Base-by-base conservation (phyloP, 2,888 invertebrate species). In the Hypomecis punctinalis region DNA sequence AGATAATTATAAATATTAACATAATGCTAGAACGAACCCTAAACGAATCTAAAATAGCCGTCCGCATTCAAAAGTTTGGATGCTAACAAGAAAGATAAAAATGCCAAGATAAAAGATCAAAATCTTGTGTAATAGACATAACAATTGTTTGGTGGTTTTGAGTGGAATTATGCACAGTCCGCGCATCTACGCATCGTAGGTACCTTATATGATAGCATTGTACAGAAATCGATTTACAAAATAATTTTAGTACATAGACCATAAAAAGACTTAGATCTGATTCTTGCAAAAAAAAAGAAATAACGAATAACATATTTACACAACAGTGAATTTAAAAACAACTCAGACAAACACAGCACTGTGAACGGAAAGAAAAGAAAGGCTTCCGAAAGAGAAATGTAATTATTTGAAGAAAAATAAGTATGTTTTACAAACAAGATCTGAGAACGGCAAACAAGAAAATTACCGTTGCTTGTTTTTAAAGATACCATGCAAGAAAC, bases 381-480 rank as follows among this genome's bases (percentile, higher is more conserved):
- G 57, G 61, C 63, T 67, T 56, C 52, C 52, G 59, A 59, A 63
- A 68, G 60, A 67, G 53, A 62, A 42, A 59, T 45, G 61, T 51
- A 65, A 61, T 63, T 69, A 68, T 68, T 65, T 68, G 65, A 63
- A 51, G 57, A 61, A 64, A 60, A 60, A 62, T 56, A 62, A 58
- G 64, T 52, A 33, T 55, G 58, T 58, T 66, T 53, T 13, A 66
- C 67, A 74, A 74, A 76, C 69, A 69, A 73, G 70, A 67, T 68
- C 69, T 68, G 70, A 71, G 75, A 75, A 78, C 77, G 71, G 64
- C 71, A 78, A 81, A 83, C 76, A 74, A 76, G 39, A 49, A 63
- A 76, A 76, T 76, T 73, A 81, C 80, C 78, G 77, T 77, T 78
- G 67, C 72, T 68, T 74, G 71, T 72, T 71, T 67, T 62, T 55